phyloP scores from a whole-genome alignment of 2,113 vertebrate genomes.

The Lycaon pictus region DNA sequence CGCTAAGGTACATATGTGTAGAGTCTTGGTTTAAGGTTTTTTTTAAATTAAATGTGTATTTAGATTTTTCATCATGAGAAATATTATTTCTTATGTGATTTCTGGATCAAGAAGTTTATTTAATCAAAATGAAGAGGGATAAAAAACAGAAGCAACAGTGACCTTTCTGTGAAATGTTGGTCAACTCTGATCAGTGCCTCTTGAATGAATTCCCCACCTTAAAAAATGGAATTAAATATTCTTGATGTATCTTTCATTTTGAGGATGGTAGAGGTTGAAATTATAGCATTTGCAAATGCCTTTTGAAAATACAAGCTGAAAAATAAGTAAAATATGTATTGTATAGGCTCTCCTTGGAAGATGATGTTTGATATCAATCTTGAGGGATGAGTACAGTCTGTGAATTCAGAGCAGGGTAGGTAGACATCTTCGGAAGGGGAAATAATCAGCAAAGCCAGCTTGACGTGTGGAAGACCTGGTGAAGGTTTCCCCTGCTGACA shows the following conservation, averaged over 20 bases:
- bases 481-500: not conserved
- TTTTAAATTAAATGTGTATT: not conserved
- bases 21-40: not conserved
- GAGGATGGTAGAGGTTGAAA: not conserved
- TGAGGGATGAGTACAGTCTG: accelerated
- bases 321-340: not conserved
- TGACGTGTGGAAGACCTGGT: not conserved
- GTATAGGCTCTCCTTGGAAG: not conserved
- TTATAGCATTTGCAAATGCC: not conserved
- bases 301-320: not conserved
- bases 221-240: not conserved
- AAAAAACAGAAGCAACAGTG: not conserved
- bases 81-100: not conserved
- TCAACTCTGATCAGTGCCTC: not conserved
- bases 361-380: not conserved
- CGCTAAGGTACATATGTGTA: not conserved
- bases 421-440: not conserved
- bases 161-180: not conserved
- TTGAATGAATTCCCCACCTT: not conserved
- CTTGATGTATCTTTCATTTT: not conserved
- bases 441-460: not conserved
- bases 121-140: not conserved
- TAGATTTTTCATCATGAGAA: not conserved
- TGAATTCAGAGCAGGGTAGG: not conserved
- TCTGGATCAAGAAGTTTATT: not conserved